phyloP scores from a whole-genome alignment of 2,797 vertebrate species.

The Bovichtus variegatus region DNA sequence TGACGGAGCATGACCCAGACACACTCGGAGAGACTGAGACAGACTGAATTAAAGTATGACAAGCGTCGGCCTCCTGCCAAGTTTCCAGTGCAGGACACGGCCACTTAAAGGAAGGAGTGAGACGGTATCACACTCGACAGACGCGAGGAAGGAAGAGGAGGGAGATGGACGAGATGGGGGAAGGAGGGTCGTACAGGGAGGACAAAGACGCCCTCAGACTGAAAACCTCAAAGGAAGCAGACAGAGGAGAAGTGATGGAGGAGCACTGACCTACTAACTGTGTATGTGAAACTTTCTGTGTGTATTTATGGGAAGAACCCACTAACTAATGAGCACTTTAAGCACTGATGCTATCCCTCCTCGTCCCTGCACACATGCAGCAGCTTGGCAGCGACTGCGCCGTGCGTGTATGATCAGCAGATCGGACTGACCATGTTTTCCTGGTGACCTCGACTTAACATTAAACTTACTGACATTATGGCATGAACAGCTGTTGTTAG shows the following conservation, averaged over 20 bases:
- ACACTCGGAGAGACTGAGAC: slow-evolving; percentile 24
- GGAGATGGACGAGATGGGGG: background rate
- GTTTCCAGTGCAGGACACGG: slow-evolving; percentile 16
- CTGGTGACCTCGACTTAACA: slow-evolving; percentile 38
- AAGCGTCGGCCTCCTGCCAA: slow-evolving; percentile 9
- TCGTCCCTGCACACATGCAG: slow-evolving; percentile 35
- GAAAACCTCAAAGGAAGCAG: slow-evolving; percentile 22
- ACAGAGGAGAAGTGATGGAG: background rate
- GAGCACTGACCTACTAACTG: slow-evolving; percentile 14
- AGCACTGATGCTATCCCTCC: slow-evolving; percentile 39
- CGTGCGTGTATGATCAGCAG: slow-evolving; percentile 45
- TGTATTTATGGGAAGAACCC: slow-evolving; percentile 10
- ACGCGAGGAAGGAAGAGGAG: slow-evolving; percentile 18
- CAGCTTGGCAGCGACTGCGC: background rate
- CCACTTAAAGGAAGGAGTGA: slow-evolving; percentile 11
- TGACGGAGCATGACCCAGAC: slow-evolving; percentile 25
- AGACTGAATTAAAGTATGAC: slow-evolving; percentile 28
- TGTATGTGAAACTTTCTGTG: slow-evolving; percentile 21
- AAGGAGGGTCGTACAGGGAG: background rate
- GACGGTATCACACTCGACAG: slow-evolving; percentile 5
- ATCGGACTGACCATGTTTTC: slow-evolving; percentile 30
- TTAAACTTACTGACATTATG: slow-evolving; percentile 16
- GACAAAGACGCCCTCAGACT: background rate
- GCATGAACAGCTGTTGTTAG: slow-evolving; percentile 8
- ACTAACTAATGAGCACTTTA: slow-evolving; percentile 14